Evolutionary conservation across 2,888 invertebrate species (phyloP).

Genomic region (Embidobia sp.): DNA sequence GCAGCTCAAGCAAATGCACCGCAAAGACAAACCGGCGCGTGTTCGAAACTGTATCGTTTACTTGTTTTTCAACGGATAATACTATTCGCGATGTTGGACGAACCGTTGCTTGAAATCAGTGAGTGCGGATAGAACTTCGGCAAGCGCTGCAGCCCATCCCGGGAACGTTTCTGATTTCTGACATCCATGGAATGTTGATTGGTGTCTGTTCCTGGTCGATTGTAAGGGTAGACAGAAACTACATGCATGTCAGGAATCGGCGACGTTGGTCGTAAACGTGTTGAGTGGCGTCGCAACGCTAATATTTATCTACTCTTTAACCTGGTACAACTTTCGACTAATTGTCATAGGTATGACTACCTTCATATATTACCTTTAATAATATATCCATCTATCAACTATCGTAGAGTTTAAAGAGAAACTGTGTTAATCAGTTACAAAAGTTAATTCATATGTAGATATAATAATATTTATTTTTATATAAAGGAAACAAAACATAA

Average conservation of each 20-base stretch:
- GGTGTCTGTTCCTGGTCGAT: slow-evolving; percentile 67
- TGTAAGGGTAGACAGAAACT: slow-evolving; percentile 75
- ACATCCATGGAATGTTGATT: slow-evolving; percentile 56
- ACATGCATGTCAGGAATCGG: slow-evolving; percentile 81
- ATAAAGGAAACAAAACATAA: no score
- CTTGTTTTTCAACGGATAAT: slow-evolving; percentile 78
- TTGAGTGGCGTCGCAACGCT: slow-evolving; percentile 81
- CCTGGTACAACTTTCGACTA: slow-evolving; percentile 38
- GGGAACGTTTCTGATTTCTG: slow-evolving; percentile 62
- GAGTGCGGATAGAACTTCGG: slow-evolving; percentile 68
- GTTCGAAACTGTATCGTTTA: slow-evolving; percentile 74
- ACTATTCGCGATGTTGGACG: slow-evolving; percentile 72
- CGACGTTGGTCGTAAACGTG: slow-evolving; percentile 81
- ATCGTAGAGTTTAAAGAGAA: no score
- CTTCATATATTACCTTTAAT: not conserved
- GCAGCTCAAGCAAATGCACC: slow-evolving; percentile 73
- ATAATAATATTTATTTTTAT: no score
- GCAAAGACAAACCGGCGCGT: slow-evolving; percentile 71
- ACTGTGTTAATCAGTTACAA: no score
- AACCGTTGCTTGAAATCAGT: slow-evolving; percentile 60
- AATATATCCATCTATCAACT: no score
- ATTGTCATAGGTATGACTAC: slow-evolving; percentile 50
- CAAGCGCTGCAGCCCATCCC: slow-evolving; percentile 39
- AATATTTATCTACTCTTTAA: slow-evolving; percentile 68
- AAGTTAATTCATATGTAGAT: no score